These are phyloP conservation scores for Caenorhabditis japonica DNA, from an alignment of 2,888 invertebrate species.

Conservation along the genomic window DNA sequence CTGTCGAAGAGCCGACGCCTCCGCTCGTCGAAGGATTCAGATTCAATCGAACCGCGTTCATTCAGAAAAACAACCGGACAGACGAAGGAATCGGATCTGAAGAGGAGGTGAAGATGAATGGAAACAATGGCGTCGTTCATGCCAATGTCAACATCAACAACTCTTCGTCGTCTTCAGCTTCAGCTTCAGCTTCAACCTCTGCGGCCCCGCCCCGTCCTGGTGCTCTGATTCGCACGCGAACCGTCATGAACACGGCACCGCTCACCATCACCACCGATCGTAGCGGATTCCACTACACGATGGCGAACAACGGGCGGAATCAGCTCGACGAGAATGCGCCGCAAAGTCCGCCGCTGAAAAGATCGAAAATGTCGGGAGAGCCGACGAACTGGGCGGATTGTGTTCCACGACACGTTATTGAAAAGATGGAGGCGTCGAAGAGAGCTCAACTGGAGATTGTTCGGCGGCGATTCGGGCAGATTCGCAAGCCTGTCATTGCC, in stretches of 20 bases:
- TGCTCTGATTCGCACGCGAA: constrained; percentile 36
- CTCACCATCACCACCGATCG: constrained; percentile 41
- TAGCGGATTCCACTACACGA: constrained; percentile 53
- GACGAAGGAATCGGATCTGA: constrained; percentile 23
- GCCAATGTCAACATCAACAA: neutral
- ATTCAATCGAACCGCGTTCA: constrained; percentile 48
- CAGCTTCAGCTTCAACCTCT: too few species aligned
- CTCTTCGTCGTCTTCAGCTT: too few species aligned
- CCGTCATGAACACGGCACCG: constrained; percentile 26
- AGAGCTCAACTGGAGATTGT: constrained; percentile 40
- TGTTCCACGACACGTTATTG: constrained; percentile 38
- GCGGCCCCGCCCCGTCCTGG: neutral
- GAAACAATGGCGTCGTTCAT: constrained; percentile 13
- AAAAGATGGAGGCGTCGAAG: constrained; percentile 32
- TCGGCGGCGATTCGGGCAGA: constrained; percentile 31
- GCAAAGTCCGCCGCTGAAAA: constrained; percentile 56
- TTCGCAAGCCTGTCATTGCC: constrained; percentile 34
- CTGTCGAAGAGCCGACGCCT: constrained; percentile 12
- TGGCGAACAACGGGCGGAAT: constrained; percentile 48
- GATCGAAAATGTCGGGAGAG: constrained; percentile 38
- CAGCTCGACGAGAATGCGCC: constrained; percentile 21
- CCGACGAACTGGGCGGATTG: constrained; percentile 27
- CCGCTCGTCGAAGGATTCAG: constrained; percentile 63
- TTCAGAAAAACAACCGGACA: constrained; percentile 24
- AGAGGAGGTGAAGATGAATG: constrained; percentile 25